These are phyloP conservation scores for Plebejus anna DNA, from an alignment of 2,888 invertebrate species.

Conservation along the genomic window DNA sequence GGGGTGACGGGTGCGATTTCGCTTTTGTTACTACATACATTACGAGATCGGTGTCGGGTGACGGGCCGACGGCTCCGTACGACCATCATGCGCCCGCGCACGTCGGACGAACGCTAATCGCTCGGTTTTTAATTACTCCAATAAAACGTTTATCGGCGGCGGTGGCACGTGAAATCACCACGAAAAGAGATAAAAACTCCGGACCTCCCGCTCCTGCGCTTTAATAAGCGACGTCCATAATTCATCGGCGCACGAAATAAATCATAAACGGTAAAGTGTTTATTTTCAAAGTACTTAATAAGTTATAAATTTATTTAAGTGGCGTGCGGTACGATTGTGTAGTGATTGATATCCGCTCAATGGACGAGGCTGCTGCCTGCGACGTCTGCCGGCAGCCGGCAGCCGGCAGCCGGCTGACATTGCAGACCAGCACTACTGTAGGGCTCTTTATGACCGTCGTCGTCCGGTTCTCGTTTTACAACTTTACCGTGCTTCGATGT, in stretches of 20 bases:
- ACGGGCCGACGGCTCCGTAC: constrained; percentile 61
- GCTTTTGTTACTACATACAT: constrained; percentile 42
- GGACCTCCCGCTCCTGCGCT: constrained; percentile 60
- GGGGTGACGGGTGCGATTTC: constrained; percentile 26
- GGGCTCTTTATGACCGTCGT: not conserved
- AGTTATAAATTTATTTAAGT: constrained; percentile 80
- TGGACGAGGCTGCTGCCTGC: not conserved
- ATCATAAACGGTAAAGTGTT: constrained; percentile 78
- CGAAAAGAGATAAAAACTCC: constrained; percentile 63
- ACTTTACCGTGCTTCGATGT: not conserved
- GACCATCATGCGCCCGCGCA: constrained; percentile 66
- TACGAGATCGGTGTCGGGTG: constrained; percentile 50
- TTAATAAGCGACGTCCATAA: constrained; percentile 70
- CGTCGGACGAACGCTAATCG: constrained; percentile 66
- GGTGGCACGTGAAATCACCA: constrained; percentile 68
- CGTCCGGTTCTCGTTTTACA: not conserved
- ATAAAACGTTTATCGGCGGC: constrained; percentile 75
- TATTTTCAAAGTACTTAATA: constrained; percentile 78
- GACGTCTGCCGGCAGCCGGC: not conserved
- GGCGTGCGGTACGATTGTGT: constrained; percentile 73
- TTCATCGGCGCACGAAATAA: constrained; percentile 74
- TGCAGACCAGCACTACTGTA: not conserved
- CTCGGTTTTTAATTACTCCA: constrained; percentile 68
- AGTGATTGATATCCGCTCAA: constrained; percentile 67
- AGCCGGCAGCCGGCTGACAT: not conserved